phyloP scores from a whole-genome alignment of 2,888 invertebrate genomes.

The Spisula subtruncata region DNA sequence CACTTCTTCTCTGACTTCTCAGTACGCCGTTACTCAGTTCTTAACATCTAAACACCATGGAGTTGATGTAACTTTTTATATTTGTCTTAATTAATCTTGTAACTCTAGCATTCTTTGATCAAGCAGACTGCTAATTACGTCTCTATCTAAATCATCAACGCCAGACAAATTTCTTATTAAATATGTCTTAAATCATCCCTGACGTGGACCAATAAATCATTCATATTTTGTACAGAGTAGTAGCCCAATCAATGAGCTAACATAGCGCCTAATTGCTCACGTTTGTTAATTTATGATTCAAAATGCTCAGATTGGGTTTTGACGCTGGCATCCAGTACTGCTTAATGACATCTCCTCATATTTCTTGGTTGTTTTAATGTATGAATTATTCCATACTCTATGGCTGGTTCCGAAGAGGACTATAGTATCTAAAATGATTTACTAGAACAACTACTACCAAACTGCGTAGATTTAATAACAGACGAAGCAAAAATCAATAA shows the following conservation, averaged over 20 bases:
- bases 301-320: neutral
- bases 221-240: neutral
- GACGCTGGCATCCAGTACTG: neutral
- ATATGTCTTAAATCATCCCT: constrained; percentile 21
- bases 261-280: neutral
- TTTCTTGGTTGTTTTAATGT: neutral
- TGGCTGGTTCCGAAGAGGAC: neutral
- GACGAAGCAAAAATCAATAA: neutral
- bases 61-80: neutral
- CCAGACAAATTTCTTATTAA: constrained; percentile 17
- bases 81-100: neutral
- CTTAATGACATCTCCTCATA: neutral
- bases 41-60: neutral
- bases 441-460: neutral
- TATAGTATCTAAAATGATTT: too few relatives aligned
- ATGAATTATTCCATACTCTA: neutral
- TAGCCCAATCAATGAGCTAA: constrained; percentile 1
- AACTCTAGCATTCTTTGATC: constrained; percentile 1
- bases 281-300: constrained; percentile 7
- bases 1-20: too few relatives aligned
- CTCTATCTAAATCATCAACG: constrained; percentile 5
- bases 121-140: neutral
- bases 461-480: neutral
- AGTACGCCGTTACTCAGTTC: too few relatives aligned
- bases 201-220: constrained; percentile 5